Evolutionary conservation across 2,113 vertebrate species (phyloP), one percentile per base, ranked within the genome.

Genomic region (Talpa occidentalis): DNA sequence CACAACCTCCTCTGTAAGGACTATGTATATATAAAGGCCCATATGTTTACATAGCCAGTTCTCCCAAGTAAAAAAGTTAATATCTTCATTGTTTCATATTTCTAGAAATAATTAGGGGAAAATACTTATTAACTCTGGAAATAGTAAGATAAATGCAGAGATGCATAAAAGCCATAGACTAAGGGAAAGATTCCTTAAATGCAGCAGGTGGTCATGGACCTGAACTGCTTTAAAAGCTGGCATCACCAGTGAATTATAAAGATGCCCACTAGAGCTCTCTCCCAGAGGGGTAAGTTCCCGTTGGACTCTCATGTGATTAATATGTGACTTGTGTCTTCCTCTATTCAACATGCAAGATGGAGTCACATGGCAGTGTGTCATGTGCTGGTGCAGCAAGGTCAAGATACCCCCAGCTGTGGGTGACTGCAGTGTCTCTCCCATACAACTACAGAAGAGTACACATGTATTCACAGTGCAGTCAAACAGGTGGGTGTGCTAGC

Each of bases 271-370:
- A 35, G 80, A 49, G 66, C 60, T 78, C 42, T 91, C 26, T 47
- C 64, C 56, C 60, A 56, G 35, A 76, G 78, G 60, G 15, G 1
- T 88, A 93, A 77, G 84, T 79, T 78, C 87, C 74, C 16, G 8
- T 69, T 37, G 30, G 70, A 79, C 74, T 83, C n/a, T 26, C 70
- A 70, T 17, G 62, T 3, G 28, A 49, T 69, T 80, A 24, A 28
- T 56, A 72, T 74, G 59, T 93, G 94, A 90, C 70, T 88, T 66
- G 32, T 11, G 9, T 84, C 81, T 96, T 92, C 84, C 88, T 90
- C 90, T 76, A 3, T n/a, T 79, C 77, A 47, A 52, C 44, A 52
- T 24, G 67, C 77, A 47, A 52, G 37, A 52, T 24, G 67, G 62
- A 76, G 52, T 86, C 78, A 80, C 70, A 60, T 11, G 84, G n/a